Conservation (phyloP, 1,140 invertebrate species). For the Paraescarpia echinospica region DNA sequence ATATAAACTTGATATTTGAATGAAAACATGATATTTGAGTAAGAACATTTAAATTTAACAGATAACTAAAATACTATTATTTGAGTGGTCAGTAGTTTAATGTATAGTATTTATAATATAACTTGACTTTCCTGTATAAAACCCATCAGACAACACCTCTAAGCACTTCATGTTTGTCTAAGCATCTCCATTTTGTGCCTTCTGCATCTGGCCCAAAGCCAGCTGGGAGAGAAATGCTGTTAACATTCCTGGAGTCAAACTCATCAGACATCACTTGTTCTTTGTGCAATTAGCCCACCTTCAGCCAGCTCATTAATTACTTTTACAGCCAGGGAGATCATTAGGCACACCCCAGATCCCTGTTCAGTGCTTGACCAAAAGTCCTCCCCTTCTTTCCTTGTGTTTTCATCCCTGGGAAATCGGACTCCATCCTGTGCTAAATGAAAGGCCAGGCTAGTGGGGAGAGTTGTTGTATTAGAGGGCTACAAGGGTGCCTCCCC, state of each 20-base stretch:
- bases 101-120: too few species aligned
- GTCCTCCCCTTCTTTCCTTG: neutral
- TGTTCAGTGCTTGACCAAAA: neutral
- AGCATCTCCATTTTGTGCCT: neutral
- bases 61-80: too few species aligned
- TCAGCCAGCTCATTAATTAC: neutral
- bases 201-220: neutral
- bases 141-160: too few species aligned
- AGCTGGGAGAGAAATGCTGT: neutral
- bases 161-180: neutral
- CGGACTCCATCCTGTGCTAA: neutral
- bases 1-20: too few species aligned
- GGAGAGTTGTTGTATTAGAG: neutral
- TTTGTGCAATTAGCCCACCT: neutral
- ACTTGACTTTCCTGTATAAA: too few species aligned
- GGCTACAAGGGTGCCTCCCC: neutral
- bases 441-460: neutral
- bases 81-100: too few species aligned
- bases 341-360: neutral
- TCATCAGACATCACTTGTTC: neutral
- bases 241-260: neutral
- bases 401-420: neutral
- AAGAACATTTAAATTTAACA: too few species aligned
- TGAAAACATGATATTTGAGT: too few species aligned
- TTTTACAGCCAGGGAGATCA: neutral